Evolutionary conservation across 2,113 vertebrate species (phyloP).

Genomic region (Monopterus albus): DNA sequence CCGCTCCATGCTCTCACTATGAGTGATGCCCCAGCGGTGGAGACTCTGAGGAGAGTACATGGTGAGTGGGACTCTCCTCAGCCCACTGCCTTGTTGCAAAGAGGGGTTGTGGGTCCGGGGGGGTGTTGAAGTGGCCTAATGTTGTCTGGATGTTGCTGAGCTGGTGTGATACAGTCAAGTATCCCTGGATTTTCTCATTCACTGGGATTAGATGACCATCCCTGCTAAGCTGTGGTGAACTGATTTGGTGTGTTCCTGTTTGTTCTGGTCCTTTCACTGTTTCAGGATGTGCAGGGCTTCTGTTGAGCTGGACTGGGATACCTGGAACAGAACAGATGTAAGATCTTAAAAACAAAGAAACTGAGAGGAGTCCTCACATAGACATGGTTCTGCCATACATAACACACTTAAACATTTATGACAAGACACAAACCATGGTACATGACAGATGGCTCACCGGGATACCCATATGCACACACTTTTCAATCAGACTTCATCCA

Average conservation of each 20-base stretch:
- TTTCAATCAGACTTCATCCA: no score
- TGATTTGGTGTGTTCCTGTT: not conserved
- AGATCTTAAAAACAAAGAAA: not conserved
- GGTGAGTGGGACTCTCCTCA: conserved; percentile 14
- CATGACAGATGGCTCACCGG: no score
- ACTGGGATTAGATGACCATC: no score
- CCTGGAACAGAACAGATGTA: conserved; percentile 13
- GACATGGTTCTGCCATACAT: no score
- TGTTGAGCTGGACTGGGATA: not conserved
- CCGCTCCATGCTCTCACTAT: conserved; percentile 84
- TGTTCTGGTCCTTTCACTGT: not conserved
- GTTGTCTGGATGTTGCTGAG: no score
- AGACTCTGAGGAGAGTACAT: conserved; percentile 87
- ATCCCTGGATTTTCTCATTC: no score
- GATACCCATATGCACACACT: no score
- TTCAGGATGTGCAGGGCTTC: conserved; percentile 2
- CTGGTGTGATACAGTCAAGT: not conserved
- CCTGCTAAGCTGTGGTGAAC: not conserved
- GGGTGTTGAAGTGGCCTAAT: not conserved
- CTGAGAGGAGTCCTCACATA: not conserved
- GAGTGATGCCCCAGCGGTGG: conserved; percentile 84
- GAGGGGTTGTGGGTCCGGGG: not conserved
- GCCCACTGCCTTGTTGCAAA: conserved; percentile 6
- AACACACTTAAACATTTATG: no score
- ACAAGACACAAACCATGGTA: no score